Evolutionary conservation across 35 echinoderm and acorn worm species (phyloP).

Genomic region (Holothuria glaberrima): DNA sequence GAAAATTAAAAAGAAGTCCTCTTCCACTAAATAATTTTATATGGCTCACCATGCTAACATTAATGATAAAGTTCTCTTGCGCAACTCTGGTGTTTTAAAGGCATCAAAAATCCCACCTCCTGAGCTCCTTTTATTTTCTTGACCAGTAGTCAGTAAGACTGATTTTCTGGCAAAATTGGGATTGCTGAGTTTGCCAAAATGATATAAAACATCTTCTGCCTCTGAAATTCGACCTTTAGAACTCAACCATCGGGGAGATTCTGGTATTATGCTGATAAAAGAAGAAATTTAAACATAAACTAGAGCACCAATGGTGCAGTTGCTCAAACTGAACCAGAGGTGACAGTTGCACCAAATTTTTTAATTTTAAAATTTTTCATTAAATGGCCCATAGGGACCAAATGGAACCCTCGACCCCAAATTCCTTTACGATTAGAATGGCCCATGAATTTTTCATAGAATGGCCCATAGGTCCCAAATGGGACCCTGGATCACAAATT

Average conservation of each 20-base stretch:
- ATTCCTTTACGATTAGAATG: too few relatives aligned
- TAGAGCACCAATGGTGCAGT: too few relatives aligned
- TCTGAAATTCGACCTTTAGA: slow-evolving; percentile 76
- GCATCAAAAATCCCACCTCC: slow-evolving; percentile 61
- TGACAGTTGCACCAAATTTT: too few relatives aligned
- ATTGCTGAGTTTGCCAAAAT: slow-evolving; percentile 17
- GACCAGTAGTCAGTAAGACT: background rate
- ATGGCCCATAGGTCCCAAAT: too few relatives aligned
- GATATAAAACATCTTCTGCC: slow-evolving; percentile 79
- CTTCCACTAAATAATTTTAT: too few relatives aligned
- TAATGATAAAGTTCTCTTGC: slow-evolving; percentile 72
- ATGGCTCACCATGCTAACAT: slow-evolving; percentile 78
- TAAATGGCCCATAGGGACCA: too few relatives aligned
- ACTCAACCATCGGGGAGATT: slow-evolving; percentile 90
- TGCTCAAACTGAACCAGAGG: too few relatives aligned
- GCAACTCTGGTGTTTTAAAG: slow-evolving; percentile 70
- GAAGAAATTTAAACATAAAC: slow-evolving; percentile 23
- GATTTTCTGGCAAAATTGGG: background rate
- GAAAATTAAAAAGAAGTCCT: too few relatives aligned
- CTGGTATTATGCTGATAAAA: slow-evolving; percentile 78
- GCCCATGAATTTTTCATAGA: too few relatives aligned
- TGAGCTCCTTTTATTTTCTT: background rate
- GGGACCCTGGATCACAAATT: too few relatives aligned
- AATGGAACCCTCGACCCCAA: too few relatives aligned
- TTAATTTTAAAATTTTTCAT: too few relatives aligned